Percentiles rank a stretch among this genome's conserved stretches.
Conservation (phyloP, 35 echinoderm and acorn worm genomes). For the Diadema setosum region DNA sequence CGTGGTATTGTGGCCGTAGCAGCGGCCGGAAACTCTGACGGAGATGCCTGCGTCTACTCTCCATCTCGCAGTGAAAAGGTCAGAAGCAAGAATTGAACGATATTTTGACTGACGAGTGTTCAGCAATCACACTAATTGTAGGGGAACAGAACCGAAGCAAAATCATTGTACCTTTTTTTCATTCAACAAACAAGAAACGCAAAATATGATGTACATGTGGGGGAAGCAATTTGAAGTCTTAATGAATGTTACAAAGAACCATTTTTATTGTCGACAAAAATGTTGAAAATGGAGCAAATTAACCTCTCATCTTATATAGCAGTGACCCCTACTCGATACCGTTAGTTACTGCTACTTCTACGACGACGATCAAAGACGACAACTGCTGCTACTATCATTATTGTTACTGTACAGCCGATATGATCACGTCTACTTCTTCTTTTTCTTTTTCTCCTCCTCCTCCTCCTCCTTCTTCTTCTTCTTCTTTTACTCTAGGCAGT, state of each 20-base stretch:
- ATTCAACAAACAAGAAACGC: background rate
- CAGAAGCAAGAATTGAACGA: background rate
- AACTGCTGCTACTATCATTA: background rate
- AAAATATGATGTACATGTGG: too few species aligned
- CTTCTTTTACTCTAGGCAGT: background rate
- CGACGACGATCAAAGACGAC: too few species aligned
- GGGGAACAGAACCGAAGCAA: background rate
- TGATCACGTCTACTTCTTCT: too few species aligned
- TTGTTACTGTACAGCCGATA: background rate
- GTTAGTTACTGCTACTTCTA: background rate
- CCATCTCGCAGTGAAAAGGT: slow-evolving; percentile 30
- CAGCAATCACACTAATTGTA: too few species aligned
- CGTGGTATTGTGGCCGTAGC: slow-evolving; percentile 25
- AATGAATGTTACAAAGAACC: too few species aligned
- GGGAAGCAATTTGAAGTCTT: too few species aligned
- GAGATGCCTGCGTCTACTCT: slow-evolving; percentile 44
- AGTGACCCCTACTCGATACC: background rate
- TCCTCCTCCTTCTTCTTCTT: too few species aligned
- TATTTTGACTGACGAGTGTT: too few species aligned
- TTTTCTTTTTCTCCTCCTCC: too few species aligned
- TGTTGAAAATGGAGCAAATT: too few species aligned
- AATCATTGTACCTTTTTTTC: background rate
- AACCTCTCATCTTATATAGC: too few species aligned
- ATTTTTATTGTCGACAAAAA: too few species aligned
- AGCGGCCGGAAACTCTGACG: slow-evolving; percentile 36